phyloP scores from a whole-genome alignment of 2,888 invertebrate genomes.

The Cheilosia vernalis region DNA sequence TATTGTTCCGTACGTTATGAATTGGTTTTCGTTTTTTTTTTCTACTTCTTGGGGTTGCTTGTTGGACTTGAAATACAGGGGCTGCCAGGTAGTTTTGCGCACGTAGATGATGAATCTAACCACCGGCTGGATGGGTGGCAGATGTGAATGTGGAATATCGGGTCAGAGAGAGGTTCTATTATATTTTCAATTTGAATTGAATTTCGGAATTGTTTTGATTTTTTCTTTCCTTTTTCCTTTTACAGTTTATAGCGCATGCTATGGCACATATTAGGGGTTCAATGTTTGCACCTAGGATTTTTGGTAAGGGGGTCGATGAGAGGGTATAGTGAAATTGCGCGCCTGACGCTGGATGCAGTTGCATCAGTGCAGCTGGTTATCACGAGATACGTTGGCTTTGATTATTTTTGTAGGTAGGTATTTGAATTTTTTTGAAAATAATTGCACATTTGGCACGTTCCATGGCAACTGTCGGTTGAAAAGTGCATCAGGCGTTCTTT shows the following conservation, averaged over 20 bases:
- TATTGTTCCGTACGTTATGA: constrained; percentile 61
- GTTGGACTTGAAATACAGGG: constrained; percentile 37
- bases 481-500: constrained; percentile 50
- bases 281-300: constrained; percentile 67
- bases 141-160: constrained; percentile 47
- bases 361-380: constrained; percentile 58
- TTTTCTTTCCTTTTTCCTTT: constrained; percentile 2
- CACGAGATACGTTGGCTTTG: constrained; percentile 48
- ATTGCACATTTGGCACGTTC: constrained; percentile 69
- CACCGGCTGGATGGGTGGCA: constrained; percentile 75
- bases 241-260: constrained; percentile 68
- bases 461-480: constrained; percentile 45
- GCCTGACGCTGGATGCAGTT: constrained; percentile 63
- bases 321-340: constrained; percentile 56
- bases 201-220: constrained; percentile 70
- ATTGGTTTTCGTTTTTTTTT: constrained; percentile 5
- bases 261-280: constrained; percentile 55
- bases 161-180: constrained; percentile 56
- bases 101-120: constrained; percentile 68
- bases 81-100: constrained; percentile 73
- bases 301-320: constrained; percentile 34
- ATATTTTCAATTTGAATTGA: constrained; percentile 71
- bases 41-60: constrained; percentile 19
- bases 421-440: constrained; percentile 40
- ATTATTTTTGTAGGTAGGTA: constrained; percentile 8